Percentiles rank a stretch among this genome's conserved stretches.
phyloP scores from a whole-genome alignment of 2,113 vertebrate species.

The Microcebus tavaratra region DNA sequence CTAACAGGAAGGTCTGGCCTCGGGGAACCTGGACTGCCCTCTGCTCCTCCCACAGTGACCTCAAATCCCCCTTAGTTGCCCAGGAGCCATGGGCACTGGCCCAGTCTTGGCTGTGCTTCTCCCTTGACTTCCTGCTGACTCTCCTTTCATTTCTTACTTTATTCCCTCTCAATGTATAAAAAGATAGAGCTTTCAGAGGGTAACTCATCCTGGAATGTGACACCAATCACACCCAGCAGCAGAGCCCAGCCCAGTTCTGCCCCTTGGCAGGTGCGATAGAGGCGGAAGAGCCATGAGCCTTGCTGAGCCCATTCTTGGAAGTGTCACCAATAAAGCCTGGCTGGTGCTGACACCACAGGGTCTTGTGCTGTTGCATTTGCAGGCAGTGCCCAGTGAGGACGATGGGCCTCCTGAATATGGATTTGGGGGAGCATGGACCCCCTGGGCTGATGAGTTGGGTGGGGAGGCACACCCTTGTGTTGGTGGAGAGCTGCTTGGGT shows the following conservation, averaged over 20 bases:
- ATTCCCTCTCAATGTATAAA: no score
- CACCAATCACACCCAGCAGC: no score
- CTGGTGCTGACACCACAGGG: background rate
- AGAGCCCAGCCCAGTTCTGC: no score
- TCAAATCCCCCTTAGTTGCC: no score
- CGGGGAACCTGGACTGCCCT: no score
- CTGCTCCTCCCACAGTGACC: no score
- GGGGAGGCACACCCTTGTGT: background rate
- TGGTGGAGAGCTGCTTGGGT: background rate
- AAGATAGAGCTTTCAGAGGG: no score
- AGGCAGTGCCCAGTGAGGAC: background rate
- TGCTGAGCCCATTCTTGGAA: background rate
- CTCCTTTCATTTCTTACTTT: no score
- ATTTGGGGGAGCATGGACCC: background rate
- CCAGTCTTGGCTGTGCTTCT: no score
- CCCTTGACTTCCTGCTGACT: no score
- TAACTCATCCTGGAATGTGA: background rate
- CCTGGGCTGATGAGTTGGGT: background rate
- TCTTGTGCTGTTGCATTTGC: background rate
- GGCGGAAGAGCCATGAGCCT: background rate
- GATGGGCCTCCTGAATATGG: background rate
- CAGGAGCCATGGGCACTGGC: no score
- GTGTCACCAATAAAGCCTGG: background rate
- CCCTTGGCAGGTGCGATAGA: background rate
- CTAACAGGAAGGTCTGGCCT: no score